Conservation (phyloP, 2,888 invertebrate genomes). For the Stenichneumon culpator region DNA sequence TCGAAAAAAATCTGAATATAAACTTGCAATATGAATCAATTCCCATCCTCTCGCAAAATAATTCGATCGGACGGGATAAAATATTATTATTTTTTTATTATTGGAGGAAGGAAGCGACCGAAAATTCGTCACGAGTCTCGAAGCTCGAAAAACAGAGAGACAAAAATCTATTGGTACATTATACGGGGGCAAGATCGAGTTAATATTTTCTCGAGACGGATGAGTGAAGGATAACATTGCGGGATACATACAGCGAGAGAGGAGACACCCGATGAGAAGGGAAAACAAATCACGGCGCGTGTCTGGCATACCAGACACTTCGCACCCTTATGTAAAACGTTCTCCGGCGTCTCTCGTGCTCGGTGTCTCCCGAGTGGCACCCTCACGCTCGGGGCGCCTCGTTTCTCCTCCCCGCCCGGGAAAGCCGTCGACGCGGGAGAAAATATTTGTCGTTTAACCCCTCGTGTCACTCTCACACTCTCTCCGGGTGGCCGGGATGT, state of each 20-base stretch:
- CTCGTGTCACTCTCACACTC: slow-evolving; percentile 56
- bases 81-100: neutral
- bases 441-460: slow-evolving; percentile 80
- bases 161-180: slow-evolving; percentile 13
- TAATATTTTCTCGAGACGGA: slow-evolving; percentile 50
- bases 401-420: slow-evolving; percentile 23
- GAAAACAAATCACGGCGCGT: slow-evolving; percentile 84
- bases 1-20: neutral
- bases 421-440: slow-evolving; percentile 73
- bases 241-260: slow-evolving; percentile 23
- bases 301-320: slow-evolving; percentile 83
- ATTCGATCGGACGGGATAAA: too few species aligned
- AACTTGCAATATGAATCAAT: neutral
- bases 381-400: slow-evolving; percentile 69
- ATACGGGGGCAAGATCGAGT: slow-evolving; percentile 33
- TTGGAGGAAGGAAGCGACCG: neutral
- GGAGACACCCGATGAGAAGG: slow-evolving; percentile 72
- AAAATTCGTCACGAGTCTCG: too few species aligned
- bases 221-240: slow-evolving; percentile 39
- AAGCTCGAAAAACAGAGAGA: neutral
- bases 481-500: slow-evolving; percentile 56
- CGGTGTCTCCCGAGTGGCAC: slow-evolving; percentile 76
- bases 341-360: slow-evolving; percentile 41
- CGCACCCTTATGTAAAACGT: slow-evolving; percentile 83
- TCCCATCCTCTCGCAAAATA: too few species aligned